phyloP scores from a whole-genome alignment of 2,797 vertebrate genomes.

The Petrocephalus schoutedeni region DNA sequence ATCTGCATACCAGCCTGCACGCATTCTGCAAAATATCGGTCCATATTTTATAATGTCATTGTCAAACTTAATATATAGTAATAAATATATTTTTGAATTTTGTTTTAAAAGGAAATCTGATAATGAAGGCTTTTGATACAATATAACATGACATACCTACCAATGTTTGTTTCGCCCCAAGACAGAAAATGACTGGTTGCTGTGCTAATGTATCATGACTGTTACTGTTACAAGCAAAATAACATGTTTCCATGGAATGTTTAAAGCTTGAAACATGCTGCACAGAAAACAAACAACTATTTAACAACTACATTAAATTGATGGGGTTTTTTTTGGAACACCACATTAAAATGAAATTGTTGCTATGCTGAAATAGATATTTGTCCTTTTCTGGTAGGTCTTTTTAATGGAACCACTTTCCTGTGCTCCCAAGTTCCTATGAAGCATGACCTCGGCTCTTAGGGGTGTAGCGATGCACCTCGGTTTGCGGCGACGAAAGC shows the following conservation, averaged over 20 bases:
- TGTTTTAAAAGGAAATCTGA: neutral
- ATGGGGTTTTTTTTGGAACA: neutral
- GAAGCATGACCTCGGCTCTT: neutral
- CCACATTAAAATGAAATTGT: neutral
- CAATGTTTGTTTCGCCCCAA: neutral
- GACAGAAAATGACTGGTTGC: neutral
- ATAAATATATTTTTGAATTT: constrained; percentile 6
- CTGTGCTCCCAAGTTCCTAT: neutral
- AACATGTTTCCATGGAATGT: neutral
- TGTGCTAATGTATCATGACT: neutral
- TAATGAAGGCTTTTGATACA: constrained; percentile 11
- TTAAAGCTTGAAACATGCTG: neutral
- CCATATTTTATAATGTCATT: neutral
- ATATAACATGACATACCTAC: neutral
- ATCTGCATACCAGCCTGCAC: too few relatives aligned
- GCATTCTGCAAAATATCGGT: neutral
- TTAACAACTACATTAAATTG: neutral
- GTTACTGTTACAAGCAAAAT: neutral
- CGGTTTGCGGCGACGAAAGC: neutral
- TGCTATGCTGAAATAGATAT: neutral
- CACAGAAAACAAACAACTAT: neutral
- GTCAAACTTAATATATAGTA: neutral
- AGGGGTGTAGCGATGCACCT: neutral
- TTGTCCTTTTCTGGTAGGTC: neutral
- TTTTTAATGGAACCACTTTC: neutral